Conservation (phyloP, 2,797 vertebrate genomes). For the Alca torda region DNA sequence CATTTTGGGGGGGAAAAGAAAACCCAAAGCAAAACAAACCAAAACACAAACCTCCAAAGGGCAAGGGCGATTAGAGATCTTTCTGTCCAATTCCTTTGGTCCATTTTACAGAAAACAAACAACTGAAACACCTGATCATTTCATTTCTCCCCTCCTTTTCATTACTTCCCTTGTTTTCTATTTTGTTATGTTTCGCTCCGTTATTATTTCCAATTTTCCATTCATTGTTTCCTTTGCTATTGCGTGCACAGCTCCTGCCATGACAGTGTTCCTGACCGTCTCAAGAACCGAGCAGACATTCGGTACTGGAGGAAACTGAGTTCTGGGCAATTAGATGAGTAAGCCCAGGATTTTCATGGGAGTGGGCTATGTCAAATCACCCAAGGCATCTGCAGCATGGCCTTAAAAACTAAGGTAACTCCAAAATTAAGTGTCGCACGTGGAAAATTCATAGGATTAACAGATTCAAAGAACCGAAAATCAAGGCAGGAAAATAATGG, state of each 20-base stretch:
- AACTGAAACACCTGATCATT: neutral
- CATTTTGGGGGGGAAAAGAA: neutral
- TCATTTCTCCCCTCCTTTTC: neutral
- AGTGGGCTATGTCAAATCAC: neutral
- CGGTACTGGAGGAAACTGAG: rapidly evolving
- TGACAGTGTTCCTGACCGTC: rapidly evolving
- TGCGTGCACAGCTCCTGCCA: neutral
- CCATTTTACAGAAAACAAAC: neutral
- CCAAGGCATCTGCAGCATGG: rapidly evolving
- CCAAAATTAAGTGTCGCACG: neutral
- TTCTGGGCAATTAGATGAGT: rapidly evolving
- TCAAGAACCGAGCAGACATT: rapidly evolving
- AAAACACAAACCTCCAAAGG: neutral
- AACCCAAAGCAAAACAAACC: neutral
- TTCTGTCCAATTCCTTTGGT: neutral
- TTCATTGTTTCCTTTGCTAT: neutral
- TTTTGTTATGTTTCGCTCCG: neutral
- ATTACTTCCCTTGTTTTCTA: neutral
- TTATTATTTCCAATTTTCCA: neutral
- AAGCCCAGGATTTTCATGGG: neutral
- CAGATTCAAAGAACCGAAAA: neutral
- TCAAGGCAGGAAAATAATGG: neutral
- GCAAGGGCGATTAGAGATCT: neutral
- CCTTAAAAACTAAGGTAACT: neutral
- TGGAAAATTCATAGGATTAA: neutral